Percentiles rank a stretch among this genome's conserved stretches.
Conservation (phyloP, 2,113 vertebrate genomes). For the Catharus fuscescens region DNA sequence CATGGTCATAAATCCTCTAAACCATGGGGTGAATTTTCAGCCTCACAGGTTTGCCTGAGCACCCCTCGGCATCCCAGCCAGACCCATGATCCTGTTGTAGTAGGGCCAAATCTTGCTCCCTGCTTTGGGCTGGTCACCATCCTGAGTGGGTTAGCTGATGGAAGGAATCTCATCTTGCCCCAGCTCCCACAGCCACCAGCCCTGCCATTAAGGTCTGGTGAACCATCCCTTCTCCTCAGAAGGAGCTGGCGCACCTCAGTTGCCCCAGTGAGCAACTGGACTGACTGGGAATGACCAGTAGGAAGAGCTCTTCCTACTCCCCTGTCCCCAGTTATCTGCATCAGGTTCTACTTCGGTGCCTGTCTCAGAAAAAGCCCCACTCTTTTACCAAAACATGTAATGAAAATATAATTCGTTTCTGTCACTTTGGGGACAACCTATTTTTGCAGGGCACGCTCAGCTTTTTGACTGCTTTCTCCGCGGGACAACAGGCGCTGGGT, state of each 20-base stretch:
- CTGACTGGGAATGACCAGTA: not conserved
- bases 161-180: not conserved
- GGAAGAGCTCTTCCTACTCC: not conserved
- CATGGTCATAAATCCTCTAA: not conserved
- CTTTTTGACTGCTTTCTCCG: fast-evolving
- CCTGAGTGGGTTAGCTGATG: not conserved
- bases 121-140: not conserved
- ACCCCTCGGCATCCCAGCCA: fast-evolving
- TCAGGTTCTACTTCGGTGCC: not conserved
- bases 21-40: not conserved
- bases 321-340: not conserved
- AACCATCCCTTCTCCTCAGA: not conserved
- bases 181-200: not conserved
- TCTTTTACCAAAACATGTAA: not conserved
- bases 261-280: not conserved
- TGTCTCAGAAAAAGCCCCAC: not conserved
- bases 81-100: fast-evolving
- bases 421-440: not conserved
- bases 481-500: fast-evolving
- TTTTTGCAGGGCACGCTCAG: not conserved
- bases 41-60: not conserved
- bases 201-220: not conserved
- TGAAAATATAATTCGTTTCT: not conserved
- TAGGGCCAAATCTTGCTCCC: not conserved
- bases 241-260: not conserved